Evolutionary conservation across 1,140 invertebrate genomes (phyloP), one percentile per base, ranked within the genome.

Genomic region (Aporrectodea caliginosa): DNA sequence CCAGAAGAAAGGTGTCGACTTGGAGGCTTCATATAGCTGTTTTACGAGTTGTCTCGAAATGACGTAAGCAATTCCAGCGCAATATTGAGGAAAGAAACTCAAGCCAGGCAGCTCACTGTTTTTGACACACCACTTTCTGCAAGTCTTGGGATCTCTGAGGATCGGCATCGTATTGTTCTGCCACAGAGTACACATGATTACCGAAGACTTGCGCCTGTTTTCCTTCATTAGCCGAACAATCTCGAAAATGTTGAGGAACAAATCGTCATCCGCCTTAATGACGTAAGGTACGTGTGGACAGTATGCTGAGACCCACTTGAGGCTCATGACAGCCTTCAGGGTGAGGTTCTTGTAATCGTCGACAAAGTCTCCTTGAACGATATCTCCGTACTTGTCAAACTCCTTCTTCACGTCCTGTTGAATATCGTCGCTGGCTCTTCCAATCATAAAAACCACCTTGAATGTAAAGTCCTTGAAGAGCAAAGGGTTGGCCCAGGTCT

Each of bases 341-440:
- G 94, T 95, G 87, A 96, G 91, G 88, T 95, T 96, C 80, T 92
- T 90, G 85, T 95, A 96, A 35, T 90, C 90, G 88, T 95, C 94
- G 12, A 90, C 78, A 86, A 95, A 95, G 82, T 91, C 92, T 32
- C 93, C 93, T 88, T 94, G 93, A 31, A 95, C 90, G 78, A 95
- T 90, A 85, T 96, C 94, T 29, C 89, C 87, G 83, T 92, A 90
- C 0, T 82, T 82, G 1, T 84, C 83, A 82, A 91, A 90, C 86
- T 96, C 94, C 69, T 89, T 83, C 16, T 90, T 84, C 0, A 95
- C 83, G 16, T 84, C 82, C 0, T 84, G 79, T 81, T 92, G 90
- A 43, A 22, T 30, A 27, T 29, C 35, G 22, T 74, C n/a, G n/a
- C n/a, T n/a, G n/a, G n/a, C n/a, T n/a, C n/a, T n/a, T n/a, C 94